Conservation (phyloP, 2,888 invertebrate species). For the Drosophila nr. perissopoda region DNA sequence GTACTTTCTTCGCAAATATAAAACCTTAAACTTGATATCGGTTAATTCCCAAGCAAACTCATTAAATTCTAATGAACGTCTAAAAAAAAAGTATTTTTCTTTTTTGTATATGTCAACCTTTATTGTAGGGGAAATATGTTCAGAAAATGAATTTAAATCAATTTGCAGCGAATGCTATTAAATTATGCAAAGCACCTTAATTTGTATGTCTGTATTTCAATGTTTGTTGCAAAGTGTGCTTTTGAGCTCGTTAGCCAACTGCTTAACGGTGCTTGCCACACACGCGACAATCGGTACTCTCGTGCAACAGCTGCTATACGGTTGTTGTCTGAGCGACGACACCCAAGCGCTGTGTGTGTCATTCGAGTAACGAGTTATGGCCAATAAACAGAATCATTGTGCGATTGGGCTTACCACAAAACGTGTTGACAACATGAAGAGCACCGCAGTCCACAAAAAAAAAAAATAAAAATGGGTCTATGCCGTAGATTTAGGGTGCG, state of each 20-base stretch:
- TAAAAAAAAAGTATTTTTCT: background rate
- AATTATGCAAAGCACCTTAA: conserved; percentile 40
- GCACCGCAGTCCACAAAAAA: conserved; percentile 50
- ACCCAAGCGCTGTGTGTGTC: conserved; percentile 27
- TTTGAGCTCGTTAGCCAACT: conserved; percentile 24
- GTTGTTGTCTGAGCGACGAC: conserved; percentile 13
- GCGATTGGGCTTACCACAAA: conserved; percentile 48
- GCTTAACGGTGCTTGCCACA: conserved; percentile 21
- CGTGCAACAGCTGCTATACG: conserved; percentile 19
- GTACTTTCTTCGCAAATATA: no score
- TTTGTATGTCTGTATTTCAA: background rate
- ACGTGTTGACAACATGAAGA: conserved; percentile 51
- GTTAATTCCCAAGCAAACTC: no score
- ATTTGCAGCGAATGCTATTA: conserved; percentile 25
- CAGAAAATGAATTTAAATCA: conserved; percentile 25
- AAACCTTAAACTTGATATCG: background rate
- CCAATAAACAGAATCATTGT: conserved; percentile 79
- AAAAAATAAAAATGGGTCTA: conserved; percentile 43
- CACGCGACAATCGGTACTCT: conserved; percentile 21
- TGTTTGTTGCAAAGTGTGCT: conserved; percentile 5
- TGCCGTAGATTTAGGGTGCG: conserved; percentile 25
- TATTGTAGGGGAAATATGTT: background rate
- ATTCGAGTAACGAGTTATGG: conserved; percentile 78
- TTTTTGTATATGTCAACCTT: background rate
- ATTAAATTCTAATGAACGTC: background rate